Base-by-base conservation (phyloP, 2,888 invertebrate genomes). In the Pseudococcus viburni region DNA sequence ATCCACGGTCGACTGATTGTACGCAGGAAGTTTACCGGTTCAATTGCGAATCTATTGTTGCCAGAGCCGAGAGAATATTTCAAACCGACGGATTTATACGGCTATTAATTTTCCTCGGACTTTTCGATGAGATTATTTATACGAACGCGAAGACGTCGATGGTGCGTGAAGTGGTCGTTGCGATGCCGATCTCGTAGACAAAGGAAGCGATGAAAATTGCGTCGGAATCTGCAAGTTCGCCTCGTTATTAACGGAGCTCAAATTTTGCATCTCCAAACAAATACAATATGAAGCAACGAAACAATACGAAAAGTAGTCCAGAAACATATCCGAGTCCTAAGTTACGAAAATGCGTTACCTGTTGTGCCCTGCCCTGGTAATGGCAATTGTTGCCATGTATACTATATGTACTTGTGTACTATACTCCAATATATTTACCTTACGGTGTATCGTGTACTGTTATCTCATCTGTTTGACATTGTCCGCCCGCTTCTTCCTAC, bases 21-120 rank as follows among this genome's bases (percentile, higher is more conserved):
- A 55, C n/a, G 55, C 55, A 55, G 55, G 55, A 55, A 55, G 55
- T 55, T 55, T 55, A 55, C 55, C 55, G 55, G 55, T 55, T 55
- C 55, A n/a, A n/a, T 55, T 55, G 55, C 55, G 55, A 55, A 55
- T 55, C 55, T 55, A 55, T 55, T 55, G 55, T 55, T 55, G n/a
- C 55, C n/a, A n/a, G n/a, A n/a, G n/a, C n/a, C n/a, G 55, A 4
- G 51, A 15, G 48, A 12, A 12, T 55, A 55, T n/a, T 55, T 55
- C 55, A 55, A n/a, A 55, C 55, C n/a, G 55, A 55, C 55, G 55
- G 55, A 55, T 55, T 55, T 55, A 55, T n/a, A 55, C 55, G 55
- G 55, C 55, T n/a, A 55, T 55, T 55, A 55, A 55, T 55, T 55
- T 55, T 55, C n/a, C 48, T 55, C 3, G 55, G 55, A 55, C 55